Evolutionary conservation across 2,113 vertebrate species (phyloP).

Genomic region (Chloebia gouldiae): DNA sequence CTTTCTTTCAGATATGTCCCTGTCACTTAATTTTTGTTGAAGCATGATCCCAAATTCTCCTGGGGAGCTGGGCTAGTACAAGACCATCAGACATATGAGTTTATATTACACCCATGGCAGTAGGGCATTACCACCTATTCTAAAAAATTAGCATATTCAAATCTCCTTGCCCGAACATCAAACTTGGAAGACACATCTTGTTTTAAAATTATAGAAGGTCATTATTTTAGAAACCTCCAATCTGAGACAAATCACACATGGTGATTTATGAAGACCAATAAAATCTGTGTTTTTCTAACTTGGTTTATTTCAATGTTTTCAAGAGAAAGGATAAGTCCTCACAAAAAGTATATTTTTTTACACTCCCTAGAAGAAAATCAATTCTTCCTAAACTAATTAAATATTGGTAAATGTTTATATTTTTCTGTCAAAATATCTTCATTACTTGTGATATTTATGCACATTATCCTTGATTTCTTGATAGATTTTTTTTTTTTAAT

Average conservation of each 20-base stretch:
- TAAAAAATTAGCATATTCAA: neutral
- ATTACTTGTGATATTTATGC: neutral
- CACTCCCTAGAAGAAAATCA: neutral
- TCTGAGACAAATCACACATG: neutral
- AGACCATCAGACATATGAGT: neutral
- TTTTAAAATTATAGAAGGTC: neutral
- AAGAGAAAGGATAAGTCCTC: neutral
- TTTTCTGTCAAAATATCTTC: slow-evolving; percentile 3
- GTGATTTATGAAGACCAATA: neutral
- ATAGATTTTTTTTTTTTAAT: neutral
- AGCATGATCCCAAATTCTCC: neutral
- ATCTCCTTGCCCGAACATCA: neutral
- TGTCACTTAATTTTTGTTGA: neutral
- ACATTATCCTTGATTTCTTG: neutral
- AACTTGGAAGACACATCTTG: neutral
- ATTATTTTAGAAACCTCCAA: neutral
- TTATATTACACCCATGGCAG: neutral
- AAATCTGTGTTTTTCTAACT: neutral
- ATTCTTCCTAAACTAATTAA: neutral
- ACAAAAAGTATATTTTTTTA: neutral
- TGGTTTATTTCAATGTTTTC: neutral
- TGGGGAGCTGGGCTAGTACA: neutral
- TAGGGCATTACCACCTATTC: neutral
- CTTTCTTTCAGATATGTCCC: neutral
- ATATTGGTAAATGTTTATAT: neutral